Evolutionary conservation across 2,888 invertebrate genomes (phyloP), one percentile per base, ranked within the genome.

Genomic region (Ashinkailepas kermadecensis): DNA sequence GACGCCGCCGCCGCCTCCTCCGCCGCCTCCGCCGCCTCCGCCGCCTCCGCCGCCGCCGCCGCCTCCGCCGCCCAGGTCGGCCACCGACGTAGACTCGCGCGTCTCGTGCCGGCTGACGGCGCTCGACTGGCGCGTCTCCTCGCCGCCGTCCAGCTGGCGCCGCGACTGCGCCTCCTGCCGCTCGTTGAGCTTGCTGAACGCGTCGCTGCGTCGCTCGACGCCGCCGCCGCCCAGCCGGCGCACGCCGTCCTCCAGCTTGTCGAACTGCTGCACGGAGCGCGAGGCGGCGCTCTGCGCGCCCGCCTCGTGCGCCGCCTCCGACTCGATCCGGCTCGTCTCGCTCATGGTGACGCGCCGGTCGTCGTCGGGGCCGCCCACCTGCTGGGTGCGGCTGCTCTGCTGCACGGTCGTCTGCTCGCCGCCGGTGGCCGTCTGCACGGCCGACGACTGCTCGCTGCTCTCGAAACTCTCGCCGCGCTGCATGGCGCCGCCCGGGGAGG

Each of bases 231-330:
- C 74, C 54, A 74, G 74, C 74, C 54, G 8, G 18, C 56, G 54
- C 74, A 54, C 74, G 21, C 56, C 74, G 18, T 74, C 54, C 21
- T 18, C 54, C 54, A 12, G 74, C 11, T 23, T 23, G 39, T 74
- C 74, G 39, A 74, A 39, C 74, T 74, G 74, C 56, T 74, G 74
- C 54, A 74, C 56, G 18, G 54, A 15, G 74, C 74, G 74, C 21
- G 74, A 74, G 9, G 74, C 74, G 56, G 74, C 74, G 74, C 74
- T 74, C 74, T 74, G 74, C 54, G 56, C 56, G 74, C 74, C 74
- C 12, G 56, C 74, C 74, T 74, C 74, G 54, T 74, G 54, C 54
- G 74, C 74, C 74, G 56, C 74, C 74, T 74, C 74, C 21, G 74
- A 74, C 74, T 74, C 56, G 74, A 74, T 56, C 56, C 56, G 74